These are phyloP conservation scores for Smittia sp. DNA, from an alignment of 2,888 invertebrate species.

Conservation along the genomic window DNA sequence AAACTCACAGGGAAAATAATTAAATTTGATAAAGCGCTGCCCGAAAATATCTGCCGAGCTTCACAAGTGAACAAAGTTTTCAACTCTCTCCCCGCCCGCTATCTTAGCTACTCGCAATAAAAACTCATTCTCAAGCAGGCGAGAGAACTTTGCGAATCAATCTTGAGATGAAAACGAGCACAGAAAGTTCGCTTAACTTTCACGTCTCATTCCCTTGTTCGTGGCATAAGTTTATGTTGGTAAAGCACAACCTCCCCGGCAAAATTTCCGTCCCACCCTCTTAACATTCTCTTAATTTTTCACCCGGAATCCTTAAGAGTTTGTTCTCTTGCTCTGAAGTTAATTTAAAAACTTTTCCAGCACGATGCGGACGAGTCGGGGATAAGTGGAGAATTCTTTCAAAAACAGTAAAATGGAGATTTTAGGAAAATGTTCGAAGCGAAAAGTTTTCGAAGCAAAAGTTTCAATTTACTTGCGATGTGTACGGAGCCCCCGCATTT, in stretches of 20 bases:
- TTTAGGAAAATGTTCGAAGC: constrained; percentile 2
- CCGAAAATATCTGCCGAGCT: background rate
- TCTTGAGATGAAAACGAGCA: constrained; percentile 36
- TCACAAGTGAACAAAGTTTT: background rate
- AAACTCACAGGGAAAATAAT: background rate
- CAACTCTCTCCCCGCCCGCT: background rate
- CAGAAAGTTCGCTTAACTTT: constrained; percentile 29
- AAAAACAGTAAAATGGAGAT: constrained; percentile 6
- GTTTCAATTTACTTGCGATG: constrained; percentile 24
- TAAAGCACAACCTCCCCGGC: constrained; percentile 26
- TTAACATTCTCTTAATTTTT: constrained; percentile 35
- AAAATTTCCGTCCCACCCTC: background rate
- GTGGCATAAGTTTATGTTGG: constrained; percentile 26
- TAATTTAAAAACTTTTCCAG: constrained; percentile 41
- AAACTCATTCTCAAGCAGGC: background rate
- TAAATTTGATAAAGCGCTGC: constrained; percentile 6
- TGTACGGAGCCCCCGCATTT: constrained; percentile 1
- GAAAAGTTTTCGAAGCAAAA: background rate
- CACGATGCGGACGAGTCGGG: background rate
- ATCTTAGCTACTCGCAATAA: background rate
- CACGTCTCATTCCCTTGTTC: too few species aligned
- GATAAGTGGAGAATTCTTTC: background rate
- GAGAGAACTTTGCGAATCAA: constrained; percentile 40
- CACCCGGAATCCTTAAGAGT: constrained; percentile 37
- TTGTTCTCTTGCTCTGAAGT: constrained; percentile 38